Conservation (phyloP, 2,113 vertebrate species). For the Cyprinodon brontotheroides region DNA sequence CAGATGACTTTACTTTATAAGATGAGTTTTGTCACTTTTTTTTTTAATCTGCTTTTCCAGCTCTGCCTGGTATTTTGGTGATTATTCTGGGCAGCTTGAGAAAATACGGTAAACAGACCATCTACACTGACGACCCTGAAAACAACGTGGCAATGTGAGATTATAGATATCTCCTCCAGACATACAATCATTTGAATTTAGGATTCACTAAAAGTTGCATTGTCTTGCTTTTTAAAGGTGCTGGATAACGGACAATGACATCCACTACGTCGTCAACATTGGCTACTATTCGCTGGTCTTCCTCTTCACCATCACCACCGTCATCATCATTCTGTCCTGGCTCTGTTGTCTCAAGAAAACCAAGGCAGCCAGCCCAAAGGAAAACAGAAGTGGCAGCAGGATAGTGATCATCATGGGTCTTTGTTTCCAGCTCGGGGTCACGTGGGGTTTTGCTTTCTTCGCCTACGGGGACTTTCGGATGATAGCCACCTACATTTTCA, state of each 20-base stretch:
- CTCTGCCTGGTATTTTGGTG: conserved; percentile 45
- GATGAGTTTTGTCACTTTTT: neutral
- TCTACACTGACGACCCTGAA: neutral
- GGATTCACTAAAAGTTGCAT: neutral
- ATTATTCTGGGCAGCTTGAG: conserved; percentile 30
- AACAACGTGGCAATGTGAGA: conserved; percentile 65
- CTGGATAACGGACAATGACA: conserved; percentile 68
- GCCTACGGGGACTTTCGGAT: conserved; percentile 56
- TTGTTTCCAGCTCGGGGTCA: conserved; percentile 71
- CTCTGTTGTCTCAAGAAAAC: conserved; percentile 42
- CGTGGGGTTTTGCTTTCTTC: conserved; percentile 78
- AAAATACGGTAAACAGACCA: conserved; percentile 63
- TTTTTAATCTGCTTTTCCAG: conserved; percentile 33
- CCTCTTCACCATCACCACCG: conserved; percentile 68
- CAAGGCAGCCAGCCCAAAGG: accelerated
- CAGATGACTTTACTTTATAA: neutral
- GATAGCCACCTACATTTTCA: conserved; percentile 73
- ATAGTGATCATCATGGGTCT: conserved; percentile 61
- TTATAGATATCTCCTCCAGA: neutral
- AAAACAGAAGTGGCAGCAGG: neutral
- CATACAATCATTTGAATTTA: neutral
- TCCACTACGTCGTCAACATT: conserved; percentile 73
- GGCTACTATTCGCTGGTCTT: conserved; percentile 74
- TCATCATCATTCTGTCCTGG: conserved; percentile 63
- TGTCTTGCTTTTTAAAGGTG: conserved; percentile 58